Evolutionary conservation across 2,797 vertebrate genomes (phyloP), one percentile per base, ranked within the genome.

Genomic region (Manis crassicaudata): DNA sequence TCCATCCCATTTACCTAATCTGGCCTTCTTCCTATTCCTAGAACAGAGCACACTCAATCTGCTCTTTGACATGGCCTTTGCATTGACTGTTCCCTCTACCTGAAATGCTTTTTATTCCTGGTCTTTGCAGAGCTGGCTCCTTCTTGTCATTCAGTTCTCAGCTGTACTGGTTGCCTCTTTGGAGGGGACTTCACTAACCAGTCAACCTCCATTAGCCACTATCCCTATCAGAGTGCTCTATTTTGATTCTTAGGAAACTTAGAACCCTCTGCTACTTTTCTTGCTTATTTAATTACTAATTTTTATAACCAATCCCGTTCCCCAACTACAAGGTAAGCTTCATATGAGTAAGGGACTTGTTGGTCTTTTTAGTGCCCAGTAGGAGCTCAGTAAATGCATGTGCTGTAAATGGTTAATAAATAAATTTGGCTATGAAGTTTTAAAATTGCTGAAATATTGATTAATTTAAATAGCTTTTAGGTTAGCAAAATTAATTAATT

Each of bases 401-500:
- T 54, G 25, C 21, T 58, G 40, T n/a, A 76, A 65, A 56, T 79
- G n/a, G 82, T 81, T 95, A 68, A 80, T 72, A 73, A 67, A 72
- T 65, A 40, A 43, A 68, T 84, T 87, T 83, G 60, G 18, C 58
- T 65, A 29, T 43, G 32, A 72, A 43, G 37, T 67, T 91, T 88
- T 70, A 79, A 88, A 72, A 91, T 20, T 43, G 27, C 67, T 82
- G 35, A 92, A 84, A 52, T 90, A 65, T 62, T 80, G 77, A 75
- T n/a, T 70, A n/a, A 88, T 70, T 90, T 77, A 67, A 92, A 54
- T 68, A 72, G 40, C 77, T 87, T 60, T 95, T 68, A 73, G 17
- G 73, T 86, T 60, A 85, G 18, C 1, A 94, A 92, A 93, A 85
- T 92, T 77, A 92, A 90, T 62, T 87, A 70, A 60, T n/a, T 79